Evolutionary conservation across 2,888 invertebrate genomes (phyloP), one percentile per base, ranked within the genome.

Genomic region (Diarsia rubi): DNA sequence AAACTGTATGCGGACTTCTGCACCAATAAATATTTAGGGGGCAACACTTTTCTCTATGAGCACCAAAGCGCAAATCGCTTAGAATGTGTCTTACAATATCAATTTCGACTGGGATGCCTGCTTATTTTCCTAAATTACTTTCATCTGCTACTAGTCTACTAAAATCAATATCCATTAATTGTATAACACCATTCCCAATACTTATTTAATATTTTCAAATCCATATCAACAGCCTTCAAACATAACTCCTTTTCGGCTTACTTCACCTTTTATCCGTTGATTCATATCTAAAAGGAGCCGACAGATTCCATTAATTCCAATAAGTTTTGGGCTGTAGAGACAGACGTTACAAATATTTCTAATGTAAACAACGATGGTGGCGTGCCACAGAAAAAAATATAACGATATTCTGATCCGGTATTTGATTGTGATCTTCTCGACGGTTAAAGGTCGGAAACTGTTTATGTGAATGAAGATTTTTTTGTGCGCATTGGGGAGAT

Each of bases 381-480:
- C 64, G 81, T 68, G 70, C 54, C 75, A 12, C n/a, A 16, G 76
- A 78, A 87, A 85, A 86, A 85, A 88, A 84, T 64, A 67, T 86
- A 86, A 86, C 83, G 80, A 85, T 78, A 76, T 87, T 86, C 78
- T 83, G 71, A 87, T 85, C 83, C 81, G 85, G 83, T 79, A 78
- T 79, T 73, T 75, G 73, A 74, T 81, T 77, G 31, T 73, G 67
- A 67, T 78, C 44, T 57, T 71, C 44, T 75, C 79, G 42, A 69
- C 52, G 42, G 78, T 44, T 67, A 76, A 75, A 60, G 75, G 69
- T 80, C 76, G 67, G 60, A 75, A 71, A 77, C 52, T 66, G 64
- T 42, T 9, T 45, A 47, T 24, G 21, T 70, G 67, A 75, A 79
- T 79, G 57, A 57, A 42, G n/a, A 59, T 21, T 57, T 77, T 71